Evolutionary conservation across 2,888 invertebrate genomes (phyloP), one percentile per base, ranked within the genome.

Genomic region (Labia minor): DNA sequence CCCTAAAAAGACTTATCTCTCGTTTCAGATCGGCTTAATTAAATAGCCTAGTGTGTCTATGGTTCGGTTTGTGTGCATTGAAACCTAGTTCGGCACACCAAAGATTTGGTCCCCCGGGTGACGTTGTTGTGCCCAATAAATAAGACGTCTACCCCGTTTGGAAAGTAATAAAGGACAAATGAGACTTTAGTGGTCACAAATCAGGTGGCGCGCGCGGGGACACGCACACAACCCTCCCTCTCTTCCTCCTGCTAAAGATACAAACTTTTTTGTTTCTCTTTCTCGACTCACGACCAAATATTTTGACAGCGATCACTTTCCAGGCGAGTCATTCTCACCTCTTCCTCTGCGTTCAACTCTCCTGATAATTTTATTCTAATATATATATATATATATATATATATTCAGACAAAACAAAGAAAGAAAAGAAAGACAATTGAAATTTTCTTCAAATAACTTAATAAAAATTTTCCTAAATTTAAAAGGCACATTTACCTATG

Each of bases 101-200:
- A 49, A 49, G 16, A 16, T 14, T 2, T 16, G n/a, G 49, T 49
- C 49, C 6, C 33, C 49, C 49, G 16, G 26, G 49, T 49, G 49
- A 49, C 49, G 49, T 49, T 14, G 14, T 14, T 14, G 49, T 49
- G 49, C 49, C 49, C 49, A 49, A 49, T 49, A 49, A 49, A 49
- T 49, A 49, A 49, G 49, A 49, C 49, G 49, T 49, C 49, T 49
- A 49, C 49, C 49, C 49, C 49, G 16, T 49, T 49, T 4, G 49
- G 49, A 49, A 49, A 49, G 49, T 49, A 49, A 49, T 49, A 49
- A 49, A 49, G 49, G 49, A 49, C 49, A 49, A 49, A 49, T 49
- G 49, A 49, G 49, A 49, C 14, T 49, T 49, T 49, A 49, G 49
- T 49, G 49, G 49, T 49, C 49, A 49, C 49, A 49, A 49, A 49